Percentiles rank a stretch among this genome's conserved stretches.
These are phyloP conservation scores for Phoenicopterus ruber DNA, from an alignment of 2,113 vertebrate genomes.

Conservation along the genomic window DNA sequence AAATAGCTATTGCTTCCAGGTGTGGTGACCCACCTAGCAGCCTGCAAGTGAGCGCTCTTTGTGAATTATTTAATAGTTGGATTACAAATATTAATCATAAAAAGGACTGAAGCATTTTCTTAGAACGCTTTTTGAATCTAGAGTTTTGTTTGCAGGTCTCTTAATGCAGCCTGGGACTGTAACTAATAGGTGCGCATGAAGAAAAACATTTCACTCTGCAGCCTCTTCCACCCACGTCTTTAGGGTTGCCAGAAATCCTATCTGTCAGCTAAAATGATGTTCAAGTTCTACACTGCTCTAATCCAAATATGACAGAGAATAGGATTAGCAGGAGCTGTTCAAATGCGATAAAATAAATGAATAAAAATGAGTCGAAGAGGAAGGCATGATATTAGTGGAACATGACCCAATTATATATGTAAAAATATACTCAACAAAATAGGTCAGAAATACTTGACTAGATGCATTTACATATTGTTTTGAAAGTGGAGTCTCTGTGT, in stretches of 20 bases:
- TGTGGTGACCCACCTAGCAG: constrained; percentile 54
- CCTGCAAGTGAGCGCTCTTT: not conserved
- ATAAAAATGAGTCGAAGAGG: constrained; percentile 51
- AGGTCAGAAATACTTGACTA: constrained; percentile 43
- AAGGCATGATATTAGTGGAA: constrained; percentile 39
- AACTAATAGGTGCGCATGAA: constrained; percentile 30
- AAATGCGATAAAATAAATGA: constrained; percentile 67
- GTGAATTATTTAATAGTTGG: constrained; percentile 55
- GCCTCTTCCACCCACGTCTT: constrained; percentile 25
- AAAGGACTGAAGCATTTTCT: not conserved
- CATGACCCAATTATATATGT: constrained; percentile 58
- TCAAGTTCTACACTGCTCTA: constrained; percentile 41
- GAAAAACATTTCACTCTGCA: constrained; percentile 29
- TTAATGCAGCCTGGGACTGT: constrained; percentile 11
- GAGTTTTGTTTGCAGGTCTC: constrained; percentile 36
- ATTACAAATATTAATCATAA: constrained; percentile 55
- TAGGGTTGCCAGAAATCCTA: constrained; percentile 46
- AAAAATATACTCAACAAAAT: constrained; percentile 50
- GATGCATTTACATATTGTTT: constrained; percentile 38
- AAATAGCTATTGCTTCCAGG: constrained; percentile 26
- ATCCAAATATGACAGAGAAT: constrained; percentile 55
- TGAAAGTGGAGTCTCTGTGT: not conserved
- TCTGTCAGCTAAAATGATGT: constrained; percentile 56
- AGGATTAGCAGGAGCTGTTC: constrained; percentile 59
- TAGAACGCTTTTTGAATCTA: not conserved